Evolutionary conservation across 2,113 vertebrate genomes (phyloP).

Genomic region (Otolemur garnettii): DNA sequence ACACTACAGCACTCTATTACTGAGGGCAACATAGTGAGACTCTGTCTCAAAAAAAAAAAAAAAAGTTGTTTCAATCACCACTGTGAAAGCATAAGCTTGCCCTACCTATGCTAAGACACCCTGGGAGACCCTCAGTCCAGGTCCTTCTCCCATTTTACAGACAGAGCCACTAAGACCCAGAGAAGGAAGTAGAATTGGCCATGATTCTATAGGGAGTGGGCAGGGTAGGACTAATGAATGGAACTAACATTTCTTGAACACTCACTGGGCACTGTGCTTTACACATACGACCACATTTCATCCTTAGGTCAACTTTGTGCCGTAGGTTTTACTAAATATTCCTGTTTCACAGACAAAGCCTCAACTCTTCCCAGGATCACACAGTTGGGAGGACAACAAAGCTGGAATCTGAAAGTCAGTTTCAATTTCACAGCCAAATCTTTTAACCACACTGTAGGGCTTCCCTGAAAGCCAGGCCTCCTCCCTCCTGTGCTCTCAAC

Average conservation of each 20-base stretch:
- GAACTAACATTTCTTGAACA: neutral
- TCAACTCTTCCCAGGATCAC: neutral
- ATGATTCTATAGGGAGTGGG: neutral
- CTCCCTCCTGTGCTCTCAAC: neutral
- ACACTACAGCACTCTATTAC: too few species aligned
- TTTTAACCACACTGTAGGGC: neutral
- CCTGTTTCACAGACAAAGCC: neutral
- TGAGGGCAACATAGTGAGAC: too few species aligned
- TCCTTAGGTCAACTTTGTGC: neutral
- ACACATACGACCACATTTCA: neutral
- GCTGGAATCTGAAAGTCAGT: conserved; percentile 17
- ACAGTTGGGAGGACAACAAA: neutral
- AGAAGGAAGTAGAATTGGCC: neutral
- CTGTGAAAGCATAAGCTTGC: neutral
- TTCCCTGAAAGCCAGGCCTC: neutral
- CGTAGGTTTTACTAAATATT: neutral
- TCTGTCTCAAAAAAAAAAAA: neutral
- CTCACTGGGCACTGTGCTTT: neutral
- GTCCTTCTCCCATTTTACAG: neutral
- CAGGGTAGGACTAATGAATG: neutral
- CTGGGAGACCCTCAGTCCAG: neutral
- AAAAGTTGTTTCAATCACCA: neutral
- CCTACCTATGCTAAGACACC: neutral
- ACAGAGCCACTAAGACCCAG: neutral
- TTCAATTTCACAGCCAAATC: neutral